Conservation (phyloP, 2,888 invertebrate species). For the Lasioglossum marginatum region DNA sequence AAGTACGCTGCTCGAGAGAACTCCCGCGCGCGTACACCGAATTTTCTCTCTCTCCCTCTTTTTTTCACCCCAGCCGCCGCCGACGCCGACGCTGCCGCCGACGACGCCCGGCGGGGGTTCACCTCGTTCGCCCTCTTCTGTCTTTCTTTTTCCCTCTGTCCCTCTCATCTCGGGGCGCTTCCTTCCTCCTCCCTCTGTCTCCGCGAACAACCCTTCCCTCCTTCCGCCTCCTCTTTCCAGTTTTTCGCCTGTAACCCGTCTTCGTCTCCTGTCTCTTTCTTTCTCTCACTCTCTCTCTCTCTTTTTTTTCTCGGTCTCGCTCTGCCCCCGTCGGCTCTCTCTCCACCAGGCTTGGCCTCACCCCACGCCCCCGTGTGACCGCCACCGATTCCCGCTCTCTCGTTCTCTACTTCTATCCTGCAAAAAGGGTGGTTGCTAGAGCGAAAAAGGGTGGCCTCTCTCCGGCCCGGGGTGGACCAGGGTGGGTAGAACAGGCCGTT, state of each 20-base stretch:
- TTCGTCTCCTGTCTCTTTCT: constrained; percentile 14
- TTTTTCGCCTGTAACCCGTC: background rate
- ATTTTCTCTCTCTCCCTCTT: constrained; percentile 54
- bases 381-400: constrained; percentile 46
- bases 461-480: constrained; percentile 49
- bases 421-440: constrained; percentile 73
- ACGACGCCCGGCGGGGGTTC: constrained; percentile 6
- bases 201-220: constrained; percentile 39
- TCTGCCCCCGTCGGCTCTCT: constrained; percentile 12
- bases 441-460: constrained; percentile 71
- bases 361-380: constrained; percentile 30
- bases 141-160: constrained; percentile 14
- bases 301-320: background rate
- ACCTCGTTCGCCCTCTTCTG: constrained; percentile 26
- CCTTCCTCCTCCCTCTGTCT: constrained; percentile 30
- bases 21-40: constrained; percentile 52
- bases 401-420: constrained; percentile 58
- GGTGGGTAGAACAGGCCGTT: constrained; percentile 51
- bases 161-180: constrained; percentile 12
- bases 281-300: constrained; percentile 3
- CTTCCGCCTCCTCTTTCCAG: constrained; percentile 27
- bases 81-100: constrained; percentile 19
- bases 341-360: background rate
- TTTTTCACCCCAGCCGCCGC: constrained; percentile 18
- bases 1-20: background rate